Conservation (phyloP, 2,113 vertebrate species). For the Xiphophorus hellerii region DNA sequence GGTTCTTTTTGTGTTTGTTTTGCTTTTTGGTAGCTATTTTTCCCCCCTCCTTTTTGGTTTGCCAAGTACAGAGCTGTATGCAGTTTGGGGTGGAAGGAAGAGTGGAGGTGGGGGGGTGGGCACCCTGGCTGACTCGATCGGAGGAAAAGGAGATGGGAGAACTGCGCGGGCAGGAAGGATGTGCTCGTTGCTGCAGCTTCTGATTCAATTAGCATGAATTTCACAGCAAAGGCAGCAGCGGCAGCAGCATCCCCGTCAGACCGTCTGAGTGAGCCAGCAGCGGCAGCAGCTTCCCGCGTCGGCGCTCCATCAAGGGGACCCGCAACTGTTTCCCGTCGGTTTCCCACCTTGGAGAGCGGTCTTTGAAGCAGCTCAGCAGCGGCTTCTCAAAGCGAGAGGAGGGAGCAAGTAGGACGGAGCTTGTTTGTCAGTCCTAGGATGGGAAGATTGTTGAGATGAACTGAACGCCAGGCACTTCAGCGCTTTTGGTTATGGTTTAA, state of each 20-base stretch:
- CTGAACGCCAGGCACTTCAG: constrained; percentile 46
- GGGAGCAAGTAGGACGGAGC: constrained; percentile 49
- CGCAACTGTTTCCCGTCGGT: constrained; percentile 35
- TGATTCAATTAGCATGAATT: constrained; percentile 83
- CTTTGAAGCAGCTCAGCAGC: constrained; percentile 31
- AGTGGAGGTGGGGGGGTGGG: constrained; percentile 7
- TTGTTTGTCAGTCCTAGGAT: constrained; percentile 46
- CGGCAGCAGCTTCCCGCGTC: constrained; percentile 53
- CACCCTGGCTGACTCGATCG: constrained; percentile 51
- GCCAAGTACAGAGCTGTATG: constrained; percentile 33
- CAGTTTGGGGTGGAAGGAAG: constrained; percentile 6
- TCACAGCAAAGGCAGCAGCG: constrained; percentile 69
- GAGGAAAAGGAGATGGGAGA: constrained; percentile 56
- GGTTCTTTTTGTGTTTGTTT: constrained; percentile 7
- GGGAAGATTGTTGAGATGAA: constrained; percentile 46
- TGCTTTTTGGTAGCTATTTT: constrained; percentile 24
- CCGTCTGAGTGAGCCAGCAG: constrained; percentile 57
- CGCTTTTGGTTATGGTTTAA: constrained; percentile 37
- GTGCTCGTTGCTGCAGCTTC: constrained; percentile 77
- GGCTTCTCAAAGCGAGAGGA: constrained; percentile 47
- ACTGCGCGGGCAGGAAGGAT: constrained; percentile 72
- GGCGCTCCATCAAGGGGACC: constrained; percentile 60
- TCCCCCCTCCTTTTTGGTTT: constrained; percentile 6
- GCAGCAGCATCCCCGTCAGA: constrained; percentile 56
- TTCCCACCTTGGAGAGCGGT: constrained; percentile 34